Percentiles rank a stretch among this genome's conserved stretches.
phyloP scores from a whole-genome alignment of 2,797 vertebrate species.

The Florisuga fusca region DNA sequence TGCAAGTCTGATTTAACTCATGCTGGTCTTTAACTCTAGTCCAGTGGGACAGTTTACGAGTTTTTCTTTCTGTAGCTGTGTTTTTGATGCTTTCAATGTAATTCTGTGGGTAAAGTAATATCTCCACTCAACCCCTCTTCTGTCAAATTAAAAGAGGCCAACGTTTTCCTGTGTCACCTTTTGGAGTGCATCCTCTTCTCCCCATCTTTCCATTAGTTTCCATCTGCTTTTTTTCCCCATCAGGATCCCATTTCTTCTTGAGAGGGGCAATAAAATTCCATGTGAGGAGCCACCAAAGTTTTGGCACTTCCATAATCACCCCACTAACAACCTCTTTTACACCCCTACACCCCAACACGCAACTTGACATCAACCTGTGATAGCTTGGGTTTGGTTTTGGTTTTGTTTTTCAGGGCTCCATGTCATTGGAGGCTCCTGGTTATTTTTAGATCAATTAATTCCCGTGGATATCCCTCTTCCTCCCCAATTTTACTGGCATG shows the following conservation, averaged over 20 bases:
- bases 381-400: not conserved
- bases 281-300: not conserved
- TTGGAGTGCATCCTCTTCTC: not conserved
- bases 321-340: not conserved
- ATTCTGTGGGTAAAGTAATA: not conserved
- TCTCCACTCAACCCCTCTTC: not conserved
- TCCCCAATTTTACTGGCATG: rapidly evolving
- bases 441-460: not conserved
- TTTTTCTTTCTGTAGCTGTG: not conserved
- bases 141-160: not conserved
- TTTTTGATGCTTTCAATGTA: not conserved
- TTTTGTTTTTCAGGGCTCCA: not conserved
- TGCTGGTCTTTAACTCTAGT: not conserved
- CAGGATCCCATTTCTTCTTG: not conserved
- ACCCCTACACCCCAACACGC: not conserved
- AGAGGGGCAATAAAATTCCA: not conserved
- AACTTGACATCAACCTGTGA: not conserved
- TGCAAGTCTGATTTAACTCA: not conserved
- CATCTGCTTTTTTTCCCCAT: not conserved
- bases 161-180: not conserved
- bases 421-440: rapidly evolving
- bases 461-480: not conserved
- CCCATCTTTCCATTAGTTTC: not conserved
- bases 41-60: not conserved
- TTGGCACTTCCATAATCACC: not conserved